Evolutionary conservation across 2,113 vertebrate species (phyloP).

Genomic region (Cryptotis parvus): DNA sequence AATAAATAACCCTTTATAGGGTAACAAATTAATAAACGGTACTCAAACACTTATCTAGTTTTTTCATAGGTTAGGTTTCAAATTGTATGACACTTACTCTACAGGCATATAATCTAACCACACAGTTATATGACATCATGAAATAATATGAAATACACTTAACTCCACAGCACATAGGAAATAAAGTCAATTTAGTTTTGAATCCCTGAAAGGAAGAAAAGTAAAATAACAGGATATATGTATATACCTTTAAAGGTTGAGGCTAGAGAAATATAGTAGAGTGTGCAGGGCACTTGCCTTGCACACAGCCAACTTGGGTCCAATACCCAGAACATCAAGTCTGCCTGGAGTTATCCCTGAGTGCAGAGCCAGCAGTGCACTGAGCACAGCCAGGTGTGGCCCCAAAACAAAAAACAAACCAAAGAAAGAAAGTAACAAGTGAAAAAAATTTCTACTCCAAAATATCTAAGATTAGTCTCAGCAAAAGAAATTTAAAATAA

Average conservation of each 20-base stretch:
- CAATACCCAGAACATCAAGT: background rate
- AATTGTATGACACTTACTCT: conserved; percentile 59
- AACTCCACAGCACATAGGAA: conserved; percentile 51
- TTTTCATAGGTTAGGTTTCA: conserved; percentile 49
- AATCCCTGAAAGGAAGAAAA: conserved; percentile 18
- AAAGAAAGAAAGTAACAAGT: background rate
- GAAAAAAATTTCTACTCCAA: background rate
- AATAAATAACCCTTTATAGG: conserved; percentile 75
- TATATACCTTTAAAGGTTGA: too few species aligned
- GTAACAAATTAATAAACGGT: conserved; percentile 54
- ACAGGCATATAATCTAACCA: conserved; percentile 38
- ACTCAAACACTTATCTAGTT: conserved; percentile 54
- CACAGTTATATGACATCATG: conserved; percentile 32
- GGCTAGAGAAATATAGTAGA: too few species aligned
- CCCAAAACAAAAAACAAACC: too few species aligned
- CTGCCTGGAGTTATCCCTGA: background rate
- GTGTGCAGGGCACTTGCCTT: background rate
- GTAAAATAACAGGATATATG: background rate
- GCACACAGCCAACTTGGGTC: background rate
- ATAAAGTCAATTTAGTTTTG: conserved; percentile 26
- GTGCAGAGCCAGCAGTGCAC: background rate
- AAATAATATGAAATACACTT: background rate
- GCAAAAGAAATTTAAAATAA: background rate
- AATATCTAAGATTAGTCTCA: background rate
- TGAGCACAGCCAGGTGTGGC: too few species aligned